Evolutionary conservation across 2,113 vertebrate species (phyloP).

Genomic region (Pica pica): DNA sequence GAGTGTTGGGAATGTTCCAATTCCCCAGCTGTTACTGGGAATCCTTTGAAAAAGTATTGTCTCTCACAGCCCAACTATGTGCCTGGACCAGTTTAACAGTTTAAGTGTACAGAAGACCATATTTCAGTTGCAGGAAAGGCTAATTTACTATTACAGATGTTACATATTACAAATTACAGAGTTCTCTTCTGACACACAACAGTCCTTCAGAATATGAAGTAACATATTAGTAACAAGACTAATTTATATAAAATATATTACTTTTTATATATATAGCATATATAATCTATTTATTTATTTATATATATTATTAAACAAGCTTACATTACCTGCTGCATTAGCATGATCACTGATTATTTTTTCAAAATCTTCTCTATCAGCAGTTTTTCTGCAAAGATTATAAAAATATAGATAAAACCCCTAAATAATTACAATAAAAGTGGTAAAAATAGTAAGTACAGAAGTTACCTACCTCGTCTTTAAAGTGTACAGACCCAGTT

Average conservation of each 20-base stretch:
- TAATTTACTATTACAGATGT: not conserved
- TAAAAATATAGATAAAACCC: conserved; percentile 51
- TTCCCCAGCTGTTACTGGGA: not conserved
- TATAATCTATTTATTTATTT: not conserved
- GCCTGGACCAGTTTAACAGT: not conserved
- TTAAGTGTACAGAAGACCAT: not conserved
- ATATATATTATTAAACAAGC: not conserved
- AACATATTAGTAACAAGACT: not conserved
- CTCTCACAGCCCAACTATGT: not conserved
- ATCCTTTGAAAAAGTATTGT: not conserved
- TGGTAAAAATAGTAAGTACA: not conserved
- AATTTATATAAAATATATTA: not conserved
- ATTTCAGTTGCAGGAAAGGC: not conserved
- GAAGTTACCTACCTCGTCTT: not conserved
- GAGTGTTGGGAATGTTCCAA: not conserved
- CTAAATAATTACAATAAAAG: conserved; percentile 19
- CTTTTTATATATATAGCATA: not conserved
- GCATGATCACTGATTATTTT: conserved; percentile 83
- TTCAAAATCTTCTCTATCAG: conserved; percentile 81
- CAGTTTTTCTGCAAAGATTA: conserved; percentile 67
- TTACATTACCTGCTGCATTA: conserved; percentile 80
- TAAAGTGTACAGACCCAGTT: not conserved
- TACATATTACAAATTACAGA: not conserved
- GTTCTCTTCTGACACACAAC: not conserved
- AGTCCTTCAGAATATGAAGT: not conserved